Evolutionary conservation across 64 coral and sea anemone species (phyloP).

Genomic region (Actinia equina): DNA sequence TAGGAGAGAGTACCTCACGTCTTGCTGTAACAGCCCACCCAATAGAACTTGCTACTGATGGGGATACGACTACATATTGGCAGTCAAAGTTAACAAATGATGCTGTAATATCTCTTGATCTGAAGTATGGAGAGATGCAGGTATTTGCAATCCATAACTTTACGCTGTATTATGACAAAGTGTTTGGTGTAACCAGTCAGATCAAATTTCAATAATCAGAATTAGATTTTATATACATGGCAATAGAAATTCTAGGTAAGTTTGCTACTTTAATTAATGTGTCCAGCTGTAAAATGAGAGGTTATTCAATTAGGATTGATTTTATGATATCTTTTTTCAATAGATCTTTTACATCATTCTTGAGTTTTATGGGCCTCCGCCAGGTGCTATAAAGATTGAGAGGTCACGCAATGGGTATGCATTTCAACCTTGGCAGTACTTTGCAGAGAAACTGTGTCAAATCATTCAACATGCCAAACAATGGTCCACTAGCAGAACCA

Average conservation of each 20-base stretch:
- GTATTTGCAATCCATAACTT: conserved; percentile 5
- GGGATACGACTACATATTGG: conserved; percentile 72
- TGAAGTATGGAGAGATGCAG: conserved; percentile 78
- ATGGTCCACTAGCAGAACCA: conserved; percentile 64
- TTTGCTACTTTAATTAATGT: neutral
- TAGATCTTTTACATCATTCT: conserved; percentile 88
- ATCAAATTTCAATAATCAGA: no score
- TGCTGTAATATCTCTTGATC: conserved; percentile 65
- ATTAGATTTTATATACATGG: neutral
- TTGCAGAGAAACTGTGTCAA: conserved; percentile 72
- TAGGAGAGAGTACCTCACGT: conserved; percentile 6
- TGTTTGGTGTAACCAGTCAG: neutral
- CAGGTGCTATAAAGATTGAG: conserved; percentile 73
- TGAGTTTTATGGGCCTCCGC: conserved; percentile 87
- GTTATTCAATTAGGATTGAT: neutral
- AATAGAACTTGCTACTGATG: conserved; percentile 83
- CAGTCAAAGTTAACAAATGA: conserved; percentile 71
- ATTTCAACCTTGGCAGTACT: conserved; percentile 88
- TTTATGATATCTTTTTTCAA: conserved; percentile 2
- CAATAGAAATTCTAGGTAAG: no score
- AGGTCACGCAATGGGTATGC: conserved; percentile 68
- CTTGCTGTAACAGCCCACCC: conserved; percentile 71
- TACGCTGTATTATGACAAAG: no score
- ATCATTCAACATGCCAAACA: conserved; percentile 70
- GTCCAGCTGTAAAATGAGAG: no score